Percentiles rank a stretch among this genome's conserved stretches.
phyloP scores from a whole-genome alignment of 2,797 vertebrate genomes.

The Onychomys leucogaster region DNA sequence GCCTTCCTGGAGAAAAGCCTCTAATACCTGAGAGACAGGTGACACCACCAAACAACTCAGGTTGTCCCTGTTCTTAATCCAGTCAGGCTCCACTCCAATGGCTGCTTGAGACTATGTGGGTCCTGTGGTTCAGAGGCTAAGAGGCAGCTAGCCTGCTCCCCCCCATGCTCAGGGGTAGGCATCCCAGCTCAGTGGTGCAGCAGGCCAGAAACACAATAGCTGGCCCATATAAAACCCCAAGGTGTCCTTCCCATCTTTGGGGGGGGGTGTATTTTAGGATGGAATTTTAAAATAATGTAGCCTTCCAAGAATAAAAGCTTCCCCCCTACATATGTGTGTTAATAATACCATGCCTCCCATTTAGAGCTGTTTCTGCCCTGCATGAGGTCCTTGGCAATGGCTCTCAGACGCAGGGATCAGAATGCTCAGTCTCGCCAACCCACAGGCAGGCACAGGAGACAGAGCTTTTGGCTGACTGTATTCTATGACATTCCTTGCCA shows the following conservation, averaged over 20 bases:
- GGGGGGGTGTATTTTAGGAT: background rate
- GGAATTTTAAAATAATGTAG: background rate
- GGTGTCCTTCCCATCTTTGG: background rate
- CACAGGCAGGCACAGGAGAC: background rate
- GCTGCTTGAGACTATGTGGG: background rate
- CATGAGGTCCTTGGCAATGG: background rate
- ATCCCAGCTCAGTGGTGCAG: no score
- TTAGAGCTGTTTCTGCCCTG: background rate
- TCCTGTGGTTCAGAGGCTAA: background rate
- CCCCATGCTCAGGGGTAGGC: background rate
- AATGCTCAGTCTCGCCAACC: background rate
- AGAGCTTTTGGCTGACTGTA: fast-evolving
- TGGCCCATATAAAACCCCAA: background rate
- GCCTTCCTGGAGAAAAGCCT: background rate
- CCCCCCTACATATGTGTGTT: background rate
- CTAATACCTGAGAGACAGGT: background rate
- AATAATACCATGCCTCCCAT: background rate
- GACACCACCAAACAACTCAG: background rate
- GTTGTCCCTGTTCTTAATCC: background rate
- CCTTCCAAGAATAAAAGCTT: background rate
- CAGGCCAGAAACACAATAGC: background rate
- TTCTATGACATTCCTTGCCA: background rate
- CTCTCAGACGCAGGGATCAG: background rate
- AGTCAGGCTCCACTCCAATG: background rate
- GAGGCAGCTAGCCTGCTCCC: background rate